Evolutionary conservation across 2,888 invertebrate species (phyloP).

Genomic region (Biston betularia): DNA sequence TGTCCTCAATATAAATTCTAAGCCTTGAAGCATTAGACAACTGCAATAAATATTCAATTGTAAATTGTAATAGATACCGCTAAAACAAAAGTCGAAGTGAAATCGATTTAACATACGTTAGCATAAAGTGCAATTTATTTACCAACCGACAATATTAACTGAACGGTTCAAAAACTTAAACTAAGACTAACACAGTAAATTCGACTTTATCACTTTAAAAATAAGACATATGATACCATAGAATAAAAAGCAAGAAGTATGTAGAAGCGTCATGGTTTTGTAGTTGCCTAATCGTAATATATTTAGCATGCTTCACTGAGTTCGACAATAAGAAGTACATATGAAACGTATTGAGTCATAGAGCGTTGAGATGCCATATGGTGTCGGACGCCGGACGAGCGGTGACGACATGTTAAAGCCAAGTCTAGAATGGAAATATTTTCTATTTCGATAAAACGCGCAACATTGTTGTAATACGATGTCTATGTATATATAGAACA

Average conservation of each 20-base stretch:
- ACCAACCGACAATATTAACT: slow-evolving; percentile 3
- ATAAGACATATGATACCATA: slow-evolving; percentile 2
- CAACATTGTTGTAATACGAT: neutral
- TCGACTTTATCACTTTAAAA: neutral
- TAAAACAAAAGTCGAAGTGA: slow-evolving; percentile 27
- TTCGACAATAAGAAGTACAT: slow-evolving; percentile 56
- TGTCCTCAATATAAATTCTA: neutral
- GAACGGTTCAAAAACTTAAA: slow-evolving; percentile 8
- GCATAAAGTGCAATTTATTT: slow-evolving; percentile 23
- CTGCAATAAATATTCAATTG: slow-evolving; percentile 25
- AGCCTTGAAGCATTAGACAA: neutral
- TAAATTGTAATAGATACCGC: slow-evolving; percentile 1
- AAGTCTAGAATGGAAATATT: slow-evolving; percentile 44
- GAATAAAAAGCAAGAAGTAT: slow-evolving; percentile 3
- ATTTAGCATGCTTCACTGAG: slow-evolving; percentile 56
- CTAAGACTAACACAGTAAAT: neutral
- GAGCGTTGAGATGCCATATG: slow-evolving; percentile 70
- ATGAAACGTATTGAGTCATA: slow-evolving; percentile 66
- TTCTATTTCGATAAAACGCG: slow-evolving; percentile 11
- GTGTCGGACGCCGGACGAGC: slow-evolving; percentile 66
- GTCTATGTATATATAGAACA: neutral
- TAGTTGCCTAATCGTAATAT: slow-evolving; percentile 44
- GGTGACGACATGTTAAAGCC: slow-evolving; percentile 51
- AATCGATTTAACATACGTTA: slow-evolving; percentile 31
- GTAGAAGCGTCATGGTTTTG: slow-evolving; percentile 22